These are phyloP conservation scores for Parthenolecanium corni DNA, from an alignment of 2,888 invertebrate genomes.

Conservation along the genomic window DNA sequence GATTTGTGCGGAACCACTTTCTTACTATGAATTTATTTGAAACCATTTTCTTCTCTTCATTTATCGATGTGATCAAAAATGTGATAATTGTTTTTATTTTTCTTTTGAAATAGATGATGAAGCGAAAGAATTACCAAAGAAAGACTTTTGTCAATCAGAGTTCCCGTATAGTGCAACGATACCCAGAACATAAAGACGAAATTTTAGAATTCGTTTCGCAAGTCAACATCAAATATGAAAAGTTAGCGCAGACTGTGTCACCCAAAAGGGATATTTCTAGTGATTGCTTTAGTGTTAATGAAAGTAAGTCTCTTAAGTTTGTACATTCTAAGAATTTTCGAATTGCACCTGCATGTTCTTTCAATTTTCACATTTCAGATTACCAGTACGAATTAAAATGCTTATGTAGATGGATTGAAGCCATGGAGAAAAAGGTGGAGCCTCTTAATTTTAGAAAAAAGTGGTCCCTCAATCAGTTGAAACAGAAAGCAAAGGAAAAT, in stretches of 20 bases:
- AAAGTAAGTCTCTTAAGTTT: not conserved
- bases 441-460: constrained; percentile 18
- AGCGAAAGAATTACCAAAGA: constrained; percentile 57
- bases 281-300: not conserved
- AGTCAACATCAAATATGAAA: constrained; percentile 33
- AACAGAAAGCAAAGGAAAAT: constrained; percentile 25
- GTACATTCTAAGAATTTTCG: not conserved
- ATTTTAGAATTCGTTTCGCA: constrained; percentile 38
- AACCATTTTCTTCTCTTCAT: too few species aligned
- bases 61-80: too few species aligned
- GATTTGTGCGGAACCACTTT: too few species aligned
- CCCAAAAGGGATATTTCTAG: constrained; percentile 11
- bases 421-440: constrained; percentile 22
- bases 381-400: constrained; percentile 20
- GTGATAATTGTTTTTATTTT: too few species aligned
- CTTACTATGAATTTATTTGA: too few species aligned
- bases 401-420: constrained; percentile 19
- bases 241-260: constrained; percentile 19
- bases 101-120: constrained; percentile 63
- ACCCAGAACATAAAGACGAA: constrained; percentile 52
- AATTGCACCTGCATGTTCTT: not conserved
- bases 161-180: constrained; percentile 53
- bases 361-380: constrained; percentile 1
- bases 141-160: constrained; percentile 69
- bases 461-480: constrained; percentile 16